Evolutionary conservation across 2,888 invertebrate genomes (phyloP), one percentile per base, ranked within the genome.

Genomic region (Leucania comma): DNA sequence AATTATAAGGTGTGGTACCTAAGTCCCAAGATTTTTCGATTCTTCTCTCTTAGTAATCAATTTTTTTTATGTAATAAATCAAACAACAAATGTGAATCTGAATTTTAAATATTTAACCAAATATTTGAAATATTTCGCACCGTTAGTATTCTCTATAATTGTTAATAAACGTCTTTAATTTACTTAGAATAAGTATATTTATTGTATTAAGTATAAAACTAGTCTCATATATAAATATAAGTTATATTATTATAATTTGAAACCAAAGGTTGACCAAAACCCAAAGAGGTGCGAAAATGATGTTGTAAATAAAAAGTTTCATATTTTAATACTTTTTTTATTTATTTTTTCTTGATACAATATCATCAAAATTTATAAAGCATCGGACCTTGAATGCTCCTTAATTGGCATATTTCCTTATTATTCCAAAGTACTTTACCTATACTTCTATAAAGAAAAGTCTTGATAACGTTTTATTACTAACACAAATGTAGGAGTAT

Each of bases 251-350:
- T 60, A 3, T 66, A 54, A 76, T 38, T 63, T 50, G 12, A 77
- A 69, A 75, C 61, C 63, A 64, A 69, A 66, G 50, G 46, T 58
- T 35, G 1, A 48, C 32, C 20, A 61, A 79, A 76, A 50, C n/a
- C 58, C 66, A 35, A n/a, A 24, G 20, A 74, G 64, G 80, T 77
- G 77, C 68, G 80, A 69, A 64, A 63, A 38, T 51, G 1, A 59
- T 35, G 48, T 50, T 78, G 77, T 76, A 62, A 78, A 80, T 81
- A 81, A 80, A 78, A 76, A 78, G 78, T 78, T 78, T 78, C 78
- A 78, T 78, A 2, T 76, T 78, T 78, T 70, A 75, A 42, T 51
- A 0, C 12, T n/a, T 2, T 14, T 38, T 66, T 48, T 80, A 80
- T 56, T 63, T 66, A 70, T 54, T 1, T 20, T 12, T 32, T 24